These are phyloP conservation scores for Gadus chalcogrammus DNA, from an alignment of 2,113 vertebrate genomes.

Conservation along the genomic window DNA sequence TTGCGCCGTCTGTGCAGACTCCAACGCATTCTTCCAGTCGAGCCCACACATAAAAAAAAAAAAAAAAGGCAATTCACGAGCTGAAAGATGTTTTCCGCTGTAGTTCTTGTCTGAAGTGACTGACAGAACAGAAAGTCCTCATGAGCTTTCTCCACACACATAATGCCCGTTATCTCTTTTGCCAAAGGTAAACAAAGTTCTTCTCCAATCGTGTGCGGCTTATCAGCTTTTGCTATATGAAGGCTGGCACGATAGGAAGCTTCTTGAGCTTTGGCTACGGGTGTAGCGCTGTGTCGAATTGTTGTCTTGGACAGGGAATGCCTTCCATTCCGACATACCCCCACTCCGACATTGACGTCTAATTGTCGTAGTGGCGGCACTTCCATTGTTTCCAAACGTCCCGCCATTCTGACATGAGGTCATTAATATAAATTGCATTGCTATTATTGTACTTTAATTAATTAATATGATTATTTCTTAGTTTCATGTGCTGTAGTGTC, in stretches of 20 bases:
- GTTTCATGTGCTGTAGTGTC: too few relatives aligned
- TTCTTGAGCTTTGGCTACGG: not conserved
- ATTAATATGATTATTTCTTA: too few relatives aligned
- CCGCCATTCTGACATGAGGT: too few relatives aligned
- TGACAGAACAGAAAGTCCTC: constrained; percentile 13
- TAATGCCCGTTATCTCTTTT: not conserved
- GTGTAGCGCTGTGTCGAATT: not conserved
- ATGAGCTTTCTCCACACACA: not conserved
- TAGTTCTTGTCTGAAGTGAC: constrained; percentile 19
- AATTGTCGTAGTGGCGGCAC: too few relatives aligned
- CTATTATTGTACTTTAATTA: too few relatives aligned
- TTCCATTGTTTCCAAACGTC: too few relatives aligned
- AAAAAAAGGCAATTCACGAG: not conserved
- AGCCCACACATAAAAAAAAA: too few relatives aligned
- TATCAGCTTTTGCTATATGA: not conserved
- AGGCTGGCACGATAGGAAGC: not conserved
- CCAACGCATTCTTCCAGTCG: constrained; percentile 13
- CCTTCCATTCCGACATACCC: too few relatives aligned
- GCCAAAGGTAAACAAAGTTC: not conserved
- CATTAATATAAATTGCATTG: too few relatives aligned
- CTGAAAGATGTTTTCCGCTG: constrained; percentile 13
- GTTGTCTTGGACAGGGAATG: too few relatives aligned
- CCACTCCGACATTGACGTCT: too few relatives aligned
- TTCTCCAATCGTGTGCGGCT: not conserved
- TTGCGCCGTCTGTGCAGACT: too few relatives aligned